Evolutionary conservation across 2,888 invertebrate genomes (phyloP).

Genomic region (Alloscopus bannaensis): DNA sequence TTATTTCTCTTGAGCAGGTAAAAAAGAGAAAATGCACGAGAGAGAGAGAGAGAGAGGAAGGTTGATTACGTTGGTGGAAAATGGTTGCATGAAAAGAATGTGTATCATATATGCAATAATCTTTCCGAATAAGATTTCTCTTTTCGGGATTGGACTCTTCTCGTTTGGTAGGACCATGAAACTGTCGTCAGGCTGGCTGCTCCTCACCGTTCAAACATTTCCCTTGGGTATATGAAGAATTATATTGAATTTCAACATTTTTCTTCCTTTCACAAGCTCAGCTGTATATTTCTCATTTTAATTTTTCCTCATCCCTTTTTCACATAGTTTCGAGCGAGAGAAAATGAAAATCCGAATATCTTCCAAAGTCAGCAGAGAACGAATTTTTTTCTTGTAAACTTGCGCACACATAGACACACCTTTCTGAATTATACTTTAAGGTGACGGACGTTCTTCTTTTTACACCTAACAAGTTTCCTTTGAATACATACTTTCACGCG

Average conservation of each 20-base stretch:
- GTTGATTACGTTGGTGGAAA: conserved; percentile 8
- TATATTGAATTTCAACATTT: conserved; percentile 36
- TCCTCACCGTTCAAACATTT: conserved; percentile 5
- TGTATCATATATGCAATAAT: background rate
- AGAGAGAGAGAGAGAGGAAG: background rate
- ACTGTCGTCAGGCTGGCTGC: conserved; percentile 32
- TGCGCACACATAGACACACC: too few relatives aligned
- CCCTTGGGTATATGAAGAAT: conserved; percentile 33
- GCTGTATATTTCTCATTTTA: conserved; percentile 39
- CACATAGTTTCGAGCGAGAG: conserved; percentile 18
- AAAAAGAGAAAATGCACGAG: background rate
- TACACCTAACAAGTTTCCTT: background rate
- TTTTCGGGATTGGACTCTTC: background rate
- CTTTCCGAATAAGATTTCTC: background rate
- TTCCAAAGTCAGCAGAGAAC: too few relatives aligned
- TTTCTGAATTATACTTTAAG: too few relatives aligned
- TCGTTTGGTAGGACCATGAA: conserved; percentile 5
- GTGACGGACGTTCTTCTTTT: too few relatives aligned
- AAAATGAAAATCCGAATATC: conserved; percentile 37
- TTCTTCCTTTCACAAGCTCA: conserved; percentile 23
- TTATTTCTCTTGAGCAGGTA: background rate
- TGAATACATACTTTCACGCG: too few relatives aligned
- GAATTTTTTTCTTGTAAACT: too few relatives aligned
- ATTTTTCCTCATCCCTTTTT: conserved; percentile 13
- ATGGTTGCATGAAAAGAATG: background rate